Evolutionary conservation across 2,888 invertebrate species (phyloP), one percentile per base, ranked within the genome.

Genomic region (Tenthredo amoena): DNA sequence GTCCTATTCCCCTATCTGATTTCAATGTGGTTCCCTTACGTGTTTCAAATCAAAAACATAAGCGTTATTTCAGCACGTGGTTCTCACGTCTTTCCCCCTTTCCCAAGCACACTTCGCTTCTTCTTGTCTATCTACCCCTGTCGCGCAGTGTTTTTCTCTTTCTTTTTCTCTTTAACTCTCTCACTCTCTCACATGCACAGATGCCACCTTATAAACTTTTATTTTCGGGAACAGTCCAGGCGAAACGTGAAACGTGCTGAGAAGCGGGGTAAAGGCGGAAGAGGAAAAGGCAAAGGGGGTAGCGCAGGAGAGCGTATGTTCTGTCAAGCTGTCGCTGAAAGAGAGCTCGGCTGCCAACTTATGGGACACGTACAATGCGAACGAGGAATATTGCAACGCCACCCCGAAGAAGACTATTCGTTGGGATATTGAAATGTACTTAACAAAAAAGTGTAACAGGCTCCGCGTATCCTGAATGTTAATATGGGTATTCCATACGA

Each of bases 241-340:
- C 55, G 81, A 72, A 86, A 84, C 86, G 86, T 83, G 82, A 74
- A 71, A 58, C 84, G 84, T 26, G 86, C 58, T 71, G 86, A 81
- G 86, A 85, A 86, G 84, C 81, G 85, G 26, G 58, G 72, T 82
- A 34, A 37, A 79, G 65, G 34, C n/a, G 68, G 77, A 43, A 74
- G 81, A 84, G 84, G 85, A 85, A 85, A 82, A 84, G 77, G 62
- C 26, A 79, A 37, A 74, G 86, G 43, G 84, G 72, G 72, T 82
- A 34, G 85, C 85, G 81, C 88, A 88, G 89, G 87, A 88, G 89
- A 89, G 90, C 89, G 91, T 92, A 92, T 92, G 91, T 92, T 92
- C 92, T 92, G 92, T 92, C 92, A 92, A 92, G 92, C 92, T 92
- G 92, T 92, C 92, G 92, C 92, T 92, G 90, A 91, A 91, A 90